Conservation (phyloP, 2,113 vertebrate species). For the Thryonomys swinderianus region DNA sequence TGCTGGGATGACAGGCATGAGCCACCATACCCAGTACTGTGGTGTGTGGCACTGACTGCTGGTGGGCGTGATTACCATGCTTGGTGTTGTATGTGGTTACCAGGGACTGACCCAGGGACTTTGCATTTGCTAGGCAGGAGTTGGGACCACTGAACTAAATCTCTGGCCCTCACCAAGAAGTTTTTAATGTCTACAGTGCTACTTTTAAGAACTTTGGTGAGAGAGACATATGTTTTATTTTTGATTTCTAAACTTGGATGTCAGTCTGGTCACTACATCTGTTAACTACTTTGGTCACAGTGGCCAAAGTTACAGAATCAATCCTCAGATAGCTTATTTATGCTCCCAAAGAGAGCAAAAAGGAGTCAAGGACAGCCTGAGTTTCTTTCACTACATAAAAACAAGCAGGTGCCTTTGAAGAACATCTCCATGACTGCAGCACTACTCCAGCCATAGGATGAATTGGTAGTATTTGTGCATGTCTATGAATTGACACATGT, state of each 20-base stretch:
- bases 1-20: too few relatives aligned
- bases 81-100: too few relatives aligned
- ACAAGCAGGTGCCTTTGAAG: background rate
- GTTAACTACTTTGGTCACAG: background rate
- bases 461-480: background rate
- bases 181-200: background rate
- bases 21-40: too few relatives aligned
- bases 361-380: background rate
- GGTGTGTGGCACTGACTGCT: too few relatives aligned
- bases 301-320: background rate
- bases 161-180: background rate
- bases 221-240: background rate
- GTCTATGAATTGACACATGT: conserved; percentile 18
- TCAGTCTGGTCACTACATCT: background rate
- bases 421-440: background rate
- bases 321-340: background rate
- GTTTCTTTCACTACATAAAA: background rate
- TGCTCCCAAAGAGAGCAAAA: background rate
- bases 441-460: background rate
- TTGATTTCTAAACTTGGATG: background rate
- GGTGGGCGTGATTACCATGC: too few relatives aligned
- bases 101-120: too few relatives aligned
- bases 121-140: too few relatives aligned
- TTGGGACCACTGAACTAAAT: too few relatives aligned
- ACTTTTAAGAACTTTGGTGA: background rate